Conservation (phyloP, 2,113 vertebrate genomes). For the Panurus biarmicus region DNA sequence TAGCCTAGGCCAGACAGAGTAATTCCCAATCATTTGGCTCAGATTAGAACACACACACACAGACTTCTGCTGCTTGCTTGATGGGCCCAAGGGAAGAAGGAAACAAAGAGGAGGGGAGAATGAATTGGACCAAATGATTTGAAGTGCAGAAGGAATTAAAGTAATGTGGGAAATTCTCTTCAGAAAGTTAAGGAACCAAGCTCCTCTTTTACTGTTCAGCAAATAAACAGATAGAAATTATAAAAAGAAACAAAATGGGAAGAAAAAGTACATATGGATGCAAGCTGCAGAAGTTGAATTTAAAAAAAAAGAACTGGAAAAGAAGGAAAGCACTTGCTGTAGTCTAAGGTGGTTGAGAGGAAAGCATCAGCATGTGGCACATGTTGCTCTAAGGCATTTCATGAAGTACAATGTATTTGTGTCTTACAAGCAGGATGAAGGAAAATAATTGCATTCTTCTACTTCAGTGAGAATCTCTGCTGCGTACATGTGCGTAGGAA, state of each 20-base stretch:
- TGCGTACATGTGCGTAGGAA: conserved; percentile 17
- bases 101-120: neutral
- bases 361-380: neutral
- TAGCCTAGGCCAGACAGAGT: conserved; percentile 24
- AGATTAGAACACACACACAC: neutral
- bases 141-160: neutral
- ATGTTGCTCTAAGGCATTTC: neutral
- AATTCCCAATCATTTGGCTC: neutral
- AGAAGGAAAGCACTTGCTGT: neutral
- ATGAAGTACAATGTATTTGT: neutral
- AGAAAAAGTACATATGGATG: neutral
- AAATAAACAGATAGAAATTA: neutral
- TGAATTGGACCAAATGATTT: neutral
- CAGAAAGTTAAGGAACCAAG: neutral
- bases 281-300: neutral
- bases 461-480: neutral
- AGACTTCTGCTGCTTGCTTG: neutral
- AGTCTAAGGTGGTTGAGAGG: neutral
- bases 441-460: conserved; percentile 1
- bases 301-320: neutral
- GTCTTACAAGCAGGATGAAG: neutral
- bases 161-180: neutral
- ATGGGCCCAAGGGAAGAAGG: neutral
- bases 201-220: neutral
- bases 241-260: neutral